A percentile compares a stretch with the other conserved stretches of the same genome.
phyloP scores from a whole-genome alignment of 1,140 invertebrate genomes.

The Neodiprion virginianus region DNA sequence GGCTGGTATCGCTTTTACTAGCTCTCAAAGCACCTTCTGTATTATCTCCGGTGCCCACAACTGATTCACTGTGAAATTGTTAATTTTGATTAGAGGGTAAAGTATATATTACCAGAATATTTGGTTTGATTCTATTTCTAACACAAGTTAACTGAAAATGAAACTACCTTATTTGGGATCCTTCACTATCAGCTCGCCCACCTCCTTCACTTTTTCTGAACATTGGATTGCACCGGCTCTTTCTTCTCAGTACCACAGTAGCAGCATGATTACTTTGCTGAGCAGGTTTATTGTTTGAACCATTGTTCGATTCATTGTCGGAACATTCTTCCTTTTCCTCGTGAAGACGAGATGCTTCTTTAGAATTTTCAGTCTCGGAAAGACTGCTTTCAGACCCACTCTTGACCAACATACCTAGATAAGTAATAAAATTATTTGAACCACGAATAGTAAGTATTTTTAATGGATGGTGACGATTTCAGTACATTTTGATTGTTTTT shows the following conservation, averaged over 20 bases:
- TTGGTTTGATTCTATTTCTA: background rate
- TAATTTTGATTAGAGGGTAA: background rate
- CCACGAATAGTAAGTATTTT: background rate
- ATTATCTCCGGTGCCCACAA: constrained; percentile 42
- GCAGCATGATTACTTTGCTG: constrained; percentile 57
- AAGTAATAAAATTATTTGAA: constrained; percentile 4
- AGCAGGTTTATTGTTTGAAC: constrained; percentile 51
- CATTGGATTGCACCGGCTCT: constrained; percentile 69
- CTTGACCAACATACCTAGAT: constrained; percentile 66
- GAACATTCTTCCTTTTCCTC: constrained; percentile 74
- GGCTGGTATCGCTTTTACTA: constrained; percentile 90
- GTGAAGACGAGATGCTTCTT: constrained; percentile 72
- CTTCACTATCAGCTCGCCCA: constrained; percentile 57
- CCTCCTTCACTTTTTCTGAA: constrained; percentile 74
- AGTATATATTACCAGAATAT: constrained; percentile 12
- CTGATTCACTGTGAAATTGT: constrained; percentile 40
- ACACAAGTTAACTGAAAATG: background rate
- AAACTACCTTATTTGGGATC: constrained; percentile 51
- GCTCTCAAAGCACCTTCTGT: constrained; percentile 66
- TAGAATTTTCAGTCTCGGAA: constrained; percentile 76
- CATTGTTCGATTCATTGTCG: constrained; percentile 58
- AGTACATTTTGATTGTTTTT: background rate
- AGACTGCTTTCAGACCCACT: constrained; percentile 87
- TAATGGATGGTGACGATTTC: background rate
- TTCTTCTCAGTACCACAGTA: constrained; percentile 68